phyloP scores from a whole-genome alignment of 2,113 vertebrate species.

The Triplophysa dalaica region DNA sequence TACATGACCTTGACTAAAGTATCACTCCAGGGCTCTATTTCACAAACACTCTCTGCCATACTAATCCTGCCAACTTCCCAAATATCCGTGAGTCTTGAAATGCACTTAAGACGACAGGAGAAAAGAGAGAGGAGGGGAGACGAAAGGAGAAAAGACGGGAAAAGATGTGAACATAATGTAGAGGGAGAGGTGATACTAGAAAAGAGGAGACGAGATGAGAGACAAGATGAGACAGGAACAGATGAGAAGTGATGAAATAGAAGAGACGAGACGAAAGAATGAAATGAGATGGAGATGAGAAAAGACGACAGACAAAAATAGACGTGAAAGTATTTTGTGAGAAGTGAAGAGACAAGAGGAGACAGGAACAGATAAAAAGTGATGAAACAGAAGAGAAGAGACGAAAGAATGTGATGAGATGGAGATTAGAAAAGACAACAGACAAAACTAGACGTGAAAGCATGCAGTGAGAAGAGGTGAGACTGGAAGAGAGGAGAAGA shows the following conservation, averaged over 20 bases:
- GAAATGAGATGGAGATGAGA: background rate
- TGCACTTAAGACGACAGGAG: background rate
- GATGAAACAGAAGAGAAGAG: background rate
- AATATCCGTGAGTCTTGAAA: background rate
- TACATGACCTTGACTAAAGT: slow-evolving; percentile 31
- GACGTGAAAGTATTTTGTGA: no score
- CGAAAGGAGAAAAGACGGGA: background rate
- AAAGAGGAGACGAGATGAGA: background rate
- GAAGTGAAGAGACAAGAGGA: background rate
- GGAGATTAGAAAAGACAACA: no score
- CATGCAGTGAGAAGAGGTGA: no score
- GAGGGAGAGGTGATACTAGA: background rate
- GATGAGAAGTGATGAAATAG: no score
- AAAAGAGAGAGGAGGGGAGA: background rate
- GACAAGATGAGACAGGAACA: background rate
- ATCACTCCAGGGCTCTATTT: background rate
- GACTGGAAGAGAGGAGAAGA: no score
- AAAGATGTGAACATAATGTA: background rate
- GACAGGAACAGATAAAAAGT: background rate
- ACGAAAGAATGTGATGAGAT: no score
- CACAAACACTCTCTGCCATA: background rate
- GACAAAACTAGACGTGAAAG: no score
- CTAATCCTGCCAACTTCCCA: background rate
- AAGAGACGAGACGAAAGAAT: background rate
- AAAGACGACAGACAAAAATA: no score